Conservation (phyloP, 2,888 invertebrate genomes). For the Heterodera filipjevi region DNA sequence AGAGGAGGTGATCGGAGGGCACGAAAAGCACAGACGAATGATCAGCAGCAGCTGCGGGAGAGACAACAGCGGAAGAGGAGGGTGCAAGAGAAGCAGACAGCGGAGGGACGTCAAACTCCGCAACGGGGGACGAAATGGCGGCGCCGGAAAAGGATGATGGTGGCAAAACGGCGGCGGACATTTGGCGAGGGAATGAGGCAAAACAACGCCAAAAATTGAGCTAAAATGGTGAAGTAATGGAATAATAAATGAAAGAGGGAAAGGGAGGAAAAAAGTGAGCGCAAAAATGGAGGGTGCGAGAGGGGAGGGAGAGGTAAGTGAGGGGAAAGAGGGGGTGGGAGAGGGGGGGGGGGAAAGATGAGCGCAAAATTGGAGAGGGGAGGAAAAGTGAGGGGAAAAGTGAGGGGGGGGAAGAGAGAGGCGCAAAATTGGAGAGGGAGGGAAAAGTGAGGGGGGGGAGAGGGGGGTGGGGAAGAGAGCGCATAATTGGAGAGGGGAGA, state of each 20-base stretch:
- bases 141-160: too few relatives aligned
- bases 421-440: not conserved
- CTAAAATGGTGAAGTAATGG: not conserved
- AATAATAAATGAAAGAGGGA: not conserved
- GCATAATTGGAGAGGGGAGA: too few relatives aligned
- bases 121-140: not conserved
- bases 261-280: too few relatives aligned
- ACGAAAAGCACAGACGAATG: not conserved
- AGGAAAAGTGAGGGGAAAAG: too few relatives aligned
- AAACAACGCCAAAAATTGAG: not conserved
- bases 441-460: too few relatives aligned
- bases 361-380: too few relatives aligned
- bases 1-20: slow-evolving; percentile 33
- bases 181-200: not conserved
- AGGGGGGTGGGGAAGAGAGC: too few relatives aligned
- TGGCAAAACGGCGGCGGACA: not conserved
- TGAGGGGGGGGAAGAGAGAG: too few relatives aligned
- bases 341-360: too few relatives aligned
- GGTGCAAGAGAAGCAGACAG: not conserved
- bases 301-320: not conserved
- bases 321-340: too few relatives aligned
- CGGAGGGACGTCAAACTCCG: not conserved
- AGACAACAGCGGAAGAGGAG: not conserved
- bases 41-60: not conserved
- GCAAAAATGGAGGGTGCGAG: too few relatives aligned